phyloP scores from a whole-genome alignment of 2,797 vertebrate genomes.

The Megaceryle alcyon region DNA sequence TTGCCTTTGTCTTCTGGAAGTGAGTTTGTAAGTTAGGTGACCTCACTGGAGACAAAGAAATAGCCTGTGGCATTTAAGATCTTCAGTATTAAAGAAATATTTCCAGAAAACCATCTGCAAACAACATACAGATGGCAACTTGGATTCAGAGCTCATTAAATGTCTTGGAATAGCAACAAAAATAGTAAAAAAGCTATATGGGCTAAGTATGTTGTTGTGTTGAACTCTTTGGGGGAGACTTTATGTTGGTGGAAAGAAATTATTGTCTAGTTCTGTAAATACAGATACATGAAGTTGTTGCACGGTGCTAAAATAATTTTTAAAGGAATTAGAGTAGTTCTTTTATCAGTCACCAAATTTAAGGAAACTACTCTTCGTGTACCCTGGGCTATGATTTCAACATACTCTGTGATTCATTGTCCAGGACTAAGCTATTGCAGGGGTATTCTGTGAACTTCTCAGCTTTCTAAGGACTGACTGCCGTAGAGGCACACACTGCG shows the following conservation, averaged over 20 bases:
- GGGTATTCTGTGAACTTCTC: not conserved
- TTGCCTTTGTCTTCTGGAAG: not conserved
- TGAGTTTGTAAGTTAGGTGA: not conserved
- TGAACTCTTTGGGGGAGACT: not conserved
- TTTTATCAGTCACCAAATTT: not conserved
- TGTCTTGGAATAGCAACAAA: not conserved
- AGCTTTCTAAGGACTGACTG: not conserved
- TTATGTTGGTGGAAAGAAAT: not conserved
- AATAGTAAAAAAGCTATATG: not conserved
- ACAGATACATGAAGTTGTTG: not conserved
- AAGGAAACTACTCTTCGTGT: not conserved
- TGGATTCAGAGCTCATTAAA: not conserved
- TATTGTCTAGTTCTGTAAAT: not conserved
- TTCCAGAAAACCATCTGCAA: not conserved
- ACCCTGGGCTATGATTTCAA: not conserved
- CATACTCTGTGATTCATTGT: not conserved
- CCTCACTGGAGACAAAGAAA: not conserved
- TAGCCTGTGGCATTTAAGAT: not conserved
- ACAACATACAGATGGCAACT: not conserved
- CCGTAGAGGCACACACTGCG: fast-evolving
- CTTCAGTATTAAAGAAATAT: not conserved
- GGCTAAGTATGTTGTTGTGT: not conserved
- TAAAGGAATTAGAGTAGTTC: not conserved
- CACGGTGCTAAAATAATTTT: not conserved
- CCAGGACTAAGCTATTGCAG: not conserved